Evolutionary conservation across 2,113 vertebrate genomes (phyloP).

Genomic region (Malaclemys terrapin): DNA sequence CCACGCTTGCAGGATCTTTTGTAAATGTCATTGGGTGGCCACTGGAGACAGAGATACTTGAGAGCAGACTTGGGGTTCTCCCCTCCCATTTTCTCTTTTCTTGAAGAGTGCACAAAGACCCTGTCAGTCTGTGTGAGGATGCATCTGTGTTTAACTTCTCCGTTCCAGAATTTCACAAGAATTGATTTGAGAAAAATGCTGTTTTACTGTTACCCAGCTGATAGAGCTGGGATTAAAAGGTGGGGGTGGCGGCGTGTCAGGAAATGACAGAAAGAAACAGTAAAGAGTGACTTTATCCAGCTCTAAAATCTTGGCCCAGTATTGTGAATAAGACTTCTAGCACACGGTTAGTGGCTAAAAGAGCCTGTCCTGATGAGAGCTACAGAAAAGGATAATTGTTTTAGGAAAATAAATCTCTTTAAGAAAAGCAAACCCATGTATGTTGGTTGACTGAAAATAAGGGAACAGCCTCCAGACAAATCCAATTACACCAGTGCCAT

Average conservation of each 20-base stretch:
- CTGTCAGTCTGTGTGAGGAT: slow-evolving; percentile 14
- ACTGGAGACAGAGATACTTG: background rate
- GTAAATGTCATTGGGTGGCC: background rate
- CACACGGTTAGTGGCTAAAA: background rate
- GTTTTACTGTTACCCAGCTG: background rate
- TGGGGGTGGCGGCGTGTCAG: background rate
- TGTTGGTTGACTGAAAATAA: background rate
- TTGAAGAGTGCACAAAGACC: background rate
- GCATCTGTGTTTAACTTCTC: slow-evolving; percentile 31
- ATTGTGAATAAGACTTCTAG: background rate
- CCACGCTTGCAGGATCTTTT: background rate
- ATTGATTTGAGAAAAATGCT: background rate
- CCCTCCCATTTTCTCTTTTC: background rate
- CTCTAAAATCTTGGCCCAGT: background rate
- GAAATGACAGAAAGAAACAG: background rate
- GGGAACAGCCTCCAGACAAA: slow-evolving; percentile 20
- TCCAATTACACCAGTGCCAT: background rate
- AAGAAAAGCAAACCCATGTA: background rate
- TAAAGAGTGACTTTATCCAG: background rate
- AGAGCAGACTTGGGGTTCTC: background rate
- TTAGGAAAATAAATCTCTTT: slow-evolving; percentile 37
- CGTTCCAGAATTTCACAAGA: slow-evolving; percentile 24
- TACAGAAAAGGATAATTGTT: slow-evolving; percentile 43
- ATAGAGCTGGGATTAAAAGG: accelerated
- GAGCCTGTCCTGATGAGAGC: background rate